Base-by-base conservation (phyloP, 2,113 vertebrate genomes). In the Megalops atlanticus region DNA sequence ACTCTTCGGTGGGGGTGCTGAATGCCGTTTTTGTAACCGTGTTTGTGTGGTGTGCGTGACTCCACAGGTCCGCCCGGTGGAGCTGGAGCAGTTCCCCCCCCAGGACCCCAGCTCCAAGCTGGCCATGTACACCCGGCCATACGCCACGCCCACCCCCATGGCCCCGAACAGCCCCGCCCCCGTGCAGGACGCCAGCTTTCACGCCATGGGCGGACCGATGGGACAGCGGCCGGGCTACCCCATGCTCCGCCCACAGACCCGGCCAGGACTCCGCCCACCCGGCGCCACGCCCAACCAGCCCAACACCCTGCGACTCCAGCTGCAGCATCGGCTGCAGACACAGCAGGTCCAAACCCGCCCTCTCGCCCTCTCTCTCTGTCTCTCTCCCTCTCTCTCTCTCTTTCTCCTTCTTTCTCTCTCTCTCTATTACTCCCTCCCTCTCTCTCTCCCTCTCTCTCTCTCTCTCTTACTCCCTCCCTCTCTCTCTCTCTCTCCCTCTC, bases 281-380 rank as follows among this genome's bases (percentile, higher is more conserved):
- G 94, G 94, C 72, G 92, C 95, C 0, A 94, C 96, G 49, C 95
- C 97, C 83, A 96, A 84, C 91, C 97, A 97, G 87, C 98, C 98
- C 38, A 98, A 97, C 85, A 94, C 97, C 83, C 94, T 98, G 87
- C 91, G 97, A 7, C 94, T 98, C 12, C 97, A 98, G 81, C 95
- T 97, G 39, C 96, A 97, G 86, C 97, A 98, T 85, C 90, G 97
- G 45, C 95, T 98, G 33, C 97, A 98, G 93, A 96, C 96, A 1
- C 97, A 97, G 90, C 97, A 97, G 96, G 96, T 97, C 86, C 3
- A 2, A 0, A 3, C 71, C 35, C n/a, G n/a, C n/a, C n/a, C n/a
- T n/a, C n/a, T n/a, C n/a, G n/a, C 43, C 14, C 43, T 45, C 7
- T 45, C 14, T 45, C 43, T 45, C 43, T 45, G 43, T 14, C 1